Evolutionary conservation across 1,140 invertebrate species (phyloP).

Genomic region (Drosophila tropicalis): DNA sequence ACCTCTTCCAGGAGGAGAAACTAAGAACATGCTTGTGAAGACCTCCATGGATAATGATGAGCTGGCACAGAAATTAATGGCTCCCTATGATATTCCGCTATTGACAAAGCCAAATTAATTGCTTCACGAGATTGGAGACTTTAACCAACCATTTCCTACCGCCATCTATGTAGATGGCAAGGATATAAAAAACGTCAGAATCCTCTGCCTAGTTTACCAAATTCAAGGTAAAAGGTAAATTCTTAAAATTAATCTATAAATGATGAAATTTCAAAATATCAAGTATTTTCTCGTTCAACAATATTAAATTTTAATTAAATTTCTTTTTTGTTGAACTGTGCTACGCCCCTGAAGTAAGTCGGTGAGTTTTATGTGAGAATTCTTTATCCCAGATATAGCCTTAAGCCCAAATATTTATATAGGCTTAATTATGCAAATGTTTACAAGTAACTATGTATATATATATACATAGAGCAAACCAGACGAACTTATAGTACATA

Average conservation of each 20-base stretch:
- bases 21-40: slow-evolving; percentile 65
- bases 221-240: too few species aligned
- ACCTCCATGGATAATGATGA: slow-evolving; percentile 70
- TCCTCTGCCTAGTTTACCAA: too few species aligned
- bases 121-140: slow-evolving; percentile 56
- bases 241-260: too few species aligned
- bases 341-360: neutral
- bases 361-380: neutral
- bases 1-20: slow-evolving; percentile 6
- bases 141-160: slow-evolving; percentile 62
- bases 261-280: too few species aligned
- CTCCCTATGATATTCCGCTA: slow-evolving; percentile 74
- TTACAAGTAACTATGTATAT: neutral
- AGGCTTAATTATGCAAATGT: slow-evolving; percentile 47
- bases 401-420: slow-evolving; percentile 1
- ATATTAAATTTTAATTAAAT: neutral
- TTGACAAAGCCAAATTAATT: slow-evolving; percentile 68
- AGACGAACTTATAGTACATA: slow-evolving; percentile 31
- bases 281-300: neutral
- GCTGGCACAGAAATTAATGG: slow-evolving; percentile 64
- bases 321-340: neutral
- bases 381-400: neutral
- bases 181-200: too few species aligned
- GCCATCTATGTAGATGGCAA: slow-evolving; percentile 63
- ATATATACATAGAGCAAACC: neutral